Conservation (phyloP, 2,888 invertebrate genomes). For the Apodemia zela region DNA sequence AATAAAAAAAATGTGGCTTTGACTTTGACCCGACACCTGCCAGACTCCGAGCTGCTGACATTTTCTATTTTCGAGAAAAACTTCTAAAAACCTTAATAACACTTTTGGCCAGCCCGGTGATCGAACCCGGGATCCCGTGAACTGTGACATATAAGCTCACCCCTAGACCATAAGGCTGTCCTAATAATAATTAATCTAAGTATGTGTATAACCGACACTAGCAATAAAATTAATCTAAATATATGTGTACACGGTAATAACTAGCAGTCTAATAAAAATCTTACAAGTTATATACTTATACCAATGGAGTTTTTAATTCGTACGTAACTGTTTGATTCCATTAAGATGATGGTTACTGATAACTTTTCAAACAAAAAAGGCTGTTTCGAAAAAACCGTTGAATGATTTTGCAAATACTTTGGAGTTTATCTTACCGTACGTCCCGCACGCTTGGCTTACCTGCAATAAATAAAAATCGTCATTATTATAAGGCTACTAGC, state of each 20-base stretch:
- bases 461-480: neutral
- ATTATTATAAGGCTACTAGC: neutral
- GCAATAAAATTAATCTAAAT: neutral
- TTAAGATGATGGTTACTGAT: slow-evolving; percentile 6
- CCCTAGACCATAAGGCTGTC: too few relatives aligned
- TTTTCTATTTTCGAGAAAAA: too few relatives aligned
- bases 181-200: too few relatives aligned
- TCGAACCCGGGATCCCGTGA: too few relatives aligned
- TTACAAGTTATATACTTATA: neutral
- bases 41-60: too few relatives aligned
- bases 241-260: neutral
- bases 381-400: neutral
- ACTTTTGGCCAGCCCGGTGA: too few relatives aligned
- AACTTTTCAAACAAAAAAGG: neutral
- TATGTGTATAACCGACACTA: too few relatives aligned
- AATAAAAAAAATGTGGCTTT: too few relatives aligned
- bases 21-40: too few relatives aligned
- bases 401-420: slow-evolving; percentile 12
- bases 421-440: slow-evolving; percentile 7
- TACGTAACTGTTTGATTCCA: slow-evolving; percentile 10
- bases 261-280: neutral
- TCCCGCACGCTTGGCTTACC: slow-evolving; percentile 7
- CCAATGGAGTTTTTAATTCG: slow-evolving; percentile 4
- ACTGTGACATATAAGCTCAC: too few relatives aligned
- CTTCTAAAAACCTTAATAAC: too few relatives aligned